Evolutionary conservation across 1,140 invertebrate species (phyloP), one percentile per base, ranked within the genome.

Genomic region (Lordiphosa collinella): DNA sequence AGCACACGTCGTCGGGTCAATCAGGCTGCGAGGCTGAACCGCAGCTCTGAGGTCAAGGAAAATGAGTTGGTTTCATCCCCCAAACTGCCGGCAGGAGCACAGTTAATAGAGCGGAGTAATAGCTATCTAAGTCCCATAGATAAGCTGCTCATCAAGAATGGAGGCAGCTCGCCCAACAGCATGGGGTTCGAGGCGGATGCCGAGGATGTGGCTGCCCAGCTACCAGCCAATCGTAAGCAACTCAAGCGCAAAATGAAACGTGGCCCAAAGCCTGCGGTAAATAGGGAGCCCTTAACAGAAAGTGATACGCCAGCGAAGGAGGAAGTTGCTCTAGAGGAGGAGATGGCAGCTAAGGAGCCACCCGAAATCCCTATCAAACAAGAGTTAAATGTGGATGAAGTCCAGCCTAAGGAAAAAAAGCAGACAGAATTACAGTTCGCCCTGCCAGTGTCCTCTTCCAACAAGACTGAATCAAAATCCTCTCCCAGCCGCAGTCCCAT

Each of bases 161-260:
- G 76, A 9, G 71, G 66, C 9, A 76, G 36, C 16, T 82, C 78
- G 6, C 78, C 76, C 1, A 80, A 72, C 32, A 80, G 70, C 13
- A 84, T 73, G 0, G 78, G 78, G 1, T 82, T 82, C 2, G 78
- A 84, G 8, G 64, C 73, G 4, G 78, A 78, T 32, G 68, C 58
- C n/a, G 78, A 78, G 14, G 78, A 84, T 38, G 37, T 58, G 36
- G 31, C 7, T 0, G 37, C 5, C 1, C 14, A 34, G n/a, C n/a
- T n/a, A 3, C 38, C 37, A 2, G n/a, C 40, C 1, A 25, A 25
- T 12, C 61, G 67, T 1, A 76, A 69, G 36, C 53, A 72, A 11
- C 6, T 68, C 0, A 84, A 84, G 13, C 67, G 78, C 1, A 84
- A 85, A 43, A 31, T 69, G 16, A 84, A 73, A 43, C 68, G 78